phyloP scores from a whole-genome alignment of 2,797 vertebrate genomes.

The Sebastes miniatus region DNA sequence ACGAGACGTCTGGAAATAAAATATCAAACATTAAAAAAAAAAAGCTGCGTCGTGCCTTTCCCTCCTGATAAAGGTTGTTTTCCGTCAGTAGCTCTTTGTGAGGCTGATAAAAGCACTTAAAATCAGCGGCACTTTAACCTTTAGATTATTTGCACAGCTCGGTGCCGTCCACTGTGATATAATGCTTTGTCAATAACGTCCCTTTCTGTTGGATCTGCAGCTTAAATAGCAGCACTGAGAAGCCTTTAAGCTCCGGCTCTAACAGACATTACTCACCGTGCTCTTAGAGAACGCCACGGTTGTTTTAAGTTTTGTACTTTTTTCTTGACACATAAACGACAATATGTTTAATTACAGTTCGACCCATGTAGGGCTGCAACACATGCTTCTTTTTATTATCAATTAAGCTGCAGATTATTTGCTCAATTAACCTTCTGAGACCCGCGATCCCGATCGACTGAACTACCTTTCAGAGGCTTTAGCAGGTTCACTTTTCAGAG shows the following conservation, averaged over 20 bases:
- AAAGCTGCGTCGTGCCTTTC: neutral
- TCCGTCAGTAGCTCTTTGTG: neutral
- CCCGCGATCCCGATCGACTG: too few species aligned
- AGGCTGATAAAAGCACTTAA: conserved; percentile 15
- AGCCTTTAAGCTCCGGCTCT: neutral
- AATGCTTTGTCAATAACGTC: conserved; percentile 38
- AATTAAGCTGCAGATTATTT: too few species aligned
- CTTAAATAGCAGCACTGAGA: neutral
- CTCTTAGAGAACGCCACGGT: too few species aligned
- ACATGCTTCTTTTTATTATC: too few species aligned
- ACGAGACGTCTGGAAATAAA: neutral
- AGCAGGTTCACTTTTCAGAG: too few species aligned
- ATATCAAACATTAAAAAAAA: neutral
- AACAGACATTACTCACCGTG: neutral
- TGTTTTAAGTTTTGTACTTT: too few species aligned
- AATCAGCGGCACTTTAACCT: conserved; percentile 29
- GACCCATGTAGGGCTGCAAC: too few species aligned
- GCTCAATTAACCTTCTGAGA: too few species aligned
- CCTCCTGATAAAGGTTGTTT: neutral
- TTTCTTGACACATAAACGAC: too few species aligned
- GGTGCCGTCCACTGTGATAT: conserved; percentile 12
- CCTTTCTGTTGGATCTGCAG: neutral
- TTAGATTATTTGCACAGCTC: conserved; percentile 36
- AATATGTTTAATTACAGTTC: too few species aligned
- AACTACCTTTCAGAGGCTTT: too few species aligned